phyloP scores from a whole-genome alignment of 2,888 invertebrate genomes.

The Stenchaetothrips biformis region DNA sequence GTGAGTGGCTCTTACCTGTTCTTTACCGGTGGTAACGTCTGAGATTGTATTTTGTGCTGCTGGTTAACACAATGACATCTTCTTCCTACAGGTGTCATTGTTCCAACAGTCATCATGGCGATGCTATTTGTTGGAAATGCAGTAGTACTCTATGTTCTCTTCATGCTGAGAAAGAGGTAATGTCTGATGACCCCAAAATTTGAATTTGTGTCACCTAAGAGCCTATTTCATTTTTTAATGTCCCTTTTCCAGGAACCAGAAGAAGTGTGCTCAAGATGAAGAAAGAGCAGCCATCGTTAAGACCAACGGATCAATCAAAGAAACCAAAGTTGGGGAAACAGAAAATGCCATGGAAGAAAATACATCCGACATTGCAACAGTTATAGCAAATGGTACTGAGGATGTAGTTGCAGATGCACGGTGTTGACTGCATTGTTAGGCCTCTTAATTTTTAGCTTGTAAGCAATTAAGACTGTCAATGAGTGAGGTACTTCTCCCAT shows the following conservation, averaged over 20 bases:
- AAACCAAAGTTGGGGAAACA: neutral
- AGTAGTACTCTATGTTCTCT: constrained; percentile 67
- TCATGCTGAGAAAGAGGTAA: constrained; percentile 66
- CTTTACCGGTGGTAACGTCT: no score
- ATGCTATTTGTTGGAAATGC: constrained; percentile 67
- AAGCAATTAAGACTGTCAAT: constrained; percentile 2
- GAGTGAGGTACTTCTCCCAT: neutral
- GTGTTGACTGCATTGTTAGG: neutral
- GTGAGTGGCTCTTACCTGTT: neutral
- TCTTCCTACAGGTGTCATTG: constrained; percentile 59
- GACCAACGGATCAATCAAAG: neutral
- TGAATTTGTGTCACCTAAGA: neutral
- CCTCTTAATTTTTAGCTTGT: neutral
- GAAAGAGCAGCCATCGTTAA: constrained; percentile 9
- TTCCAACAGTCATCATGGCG: constrained; percentile 66
- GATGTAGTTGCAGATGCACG: neutral
- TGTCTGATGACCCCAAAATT: neutral
- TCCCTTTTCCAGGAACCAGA: neutral
- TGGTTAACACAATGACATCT: no score
- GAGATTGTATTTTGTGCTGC: no score
- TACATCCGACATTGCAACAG: neutral
- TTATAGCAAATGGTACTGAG: neutral
- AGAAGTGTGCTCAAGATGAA: neutral
- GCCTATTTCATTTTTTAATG: neutral
- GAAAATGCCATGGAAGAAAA: neutral